These are phyloP conservation scores for Mimumesa dahlbomi DNA, from an alignment of 2,888 invertebrate species.

Conservation along the genomic window DNA sequence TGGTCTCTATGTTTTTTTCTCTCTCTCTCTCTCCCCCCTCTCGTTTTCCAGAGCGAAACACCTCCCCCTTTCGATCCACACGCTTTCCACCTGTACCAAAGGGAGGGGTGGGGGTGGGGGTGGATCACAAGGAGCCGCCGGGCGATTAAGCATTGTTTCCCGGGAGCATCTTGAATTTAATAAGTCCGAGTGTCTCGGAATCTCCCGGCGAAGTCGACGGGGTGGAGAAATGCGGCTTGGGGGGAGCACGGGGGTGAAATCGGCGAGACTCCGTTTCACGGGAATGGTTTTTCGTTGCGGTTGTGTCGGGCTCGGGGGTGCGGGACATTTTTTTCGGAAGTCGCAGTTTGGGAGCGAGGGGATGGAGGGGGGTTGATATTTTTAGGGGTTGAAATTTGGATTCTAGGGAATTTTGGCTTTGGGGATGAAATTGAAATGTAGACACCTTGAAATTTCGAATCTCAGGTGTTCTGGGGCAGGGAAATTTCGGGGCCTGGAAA, in stretches of 20 bases:
- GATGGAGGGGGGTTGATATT: too few species aligned
- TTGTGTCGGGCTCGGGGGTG: too few species aligned
- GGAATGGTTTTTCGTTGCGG: too few species aligned
- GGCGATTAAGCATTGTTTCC: constrained; percentile 69
- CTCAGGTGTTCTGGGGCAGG: too few species aligned
- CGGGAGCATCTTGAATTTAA: constrained; percentile 64
- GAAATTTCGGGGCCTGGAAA: too few species aligned
- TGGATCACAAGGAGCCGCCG: constrained; percentile 56
- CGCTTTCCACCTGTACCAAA: constrained; percentile 19
- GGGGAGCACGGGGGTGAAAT: not conserved
- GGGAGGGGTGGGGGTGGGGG: too few species aligned
- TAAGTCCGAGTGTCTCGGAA: constrained; percentile 60
- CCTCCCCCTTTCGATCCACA: not conserved
- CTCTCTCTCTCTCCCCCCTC: not conserved
- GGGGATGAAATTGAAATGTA: too few species aligned
- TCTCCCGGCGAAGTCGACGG: constrained; percentile 22
- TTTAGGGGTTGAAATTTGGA: too few species aligned
- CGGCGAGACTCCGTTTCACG: not conserved
- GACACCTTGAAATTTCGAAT: too few species aligned
- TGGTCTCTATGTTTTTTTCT: not conserved
- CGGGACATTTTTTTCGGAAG: too few species aligned
- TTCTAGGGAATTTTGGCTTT: too few species aligned
- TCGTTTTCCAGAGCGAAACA: not conserved
- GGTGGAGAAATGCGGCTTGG: not conserved
- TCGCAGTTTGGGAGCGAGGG: too few species aligned